A percentile compares a stretch with the other conserved stretches of the same genome.
Evolutionary conservation across 2,888 invertebrate genomes (phyloP).

Genomic region (Megastigmus dorsalis): DNA sequence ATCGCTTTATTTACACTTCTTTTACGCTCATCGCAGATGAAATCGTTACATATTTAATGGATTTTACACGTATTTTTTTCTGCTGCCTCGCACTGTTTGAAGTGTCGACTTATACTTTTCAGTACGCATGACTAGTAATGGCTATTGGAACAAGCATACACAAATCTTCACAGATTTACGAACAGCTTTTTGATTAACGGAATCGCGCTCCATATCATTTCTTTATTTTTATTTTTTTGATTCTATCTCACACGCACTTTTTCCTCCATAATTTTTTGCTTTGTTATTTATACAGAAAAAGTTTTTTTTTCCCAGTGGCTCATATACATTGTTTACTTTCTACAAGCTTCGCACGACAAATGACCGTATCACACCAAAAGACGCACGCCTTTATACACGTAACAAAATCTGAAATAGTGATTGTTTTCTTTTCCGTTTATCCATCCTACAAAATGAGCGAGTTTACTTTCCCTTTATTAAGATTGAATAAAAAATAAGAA

Average conservation of each 20-base stretch:
- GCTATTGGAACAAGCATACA: slow-evolving; percentile 59
- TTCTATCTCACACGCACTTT: slow-evolving; percentile 23
- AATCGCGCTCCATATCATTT: slow-evolving; percentile 6
- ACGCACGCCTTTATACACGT: slow-evolving; percentile 9
- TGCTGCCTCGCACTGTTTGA: slow-evolving; percentile 1
- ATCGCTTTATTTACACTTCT: slow-evolving; percentile 33
- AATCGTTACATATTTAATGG: slow-evolving; percentile 17
- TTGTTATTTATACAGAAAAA: slow-evolving; percentile 50
- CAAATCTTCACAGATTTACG: slow-evolving; percentile 59
- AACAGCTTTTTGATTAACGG: slow-evolving; percentile 58
- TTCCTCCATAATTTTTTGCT: slow-evolving; percentile 48
- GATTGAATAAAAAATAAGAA: neutral
- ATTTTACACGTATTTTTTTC: slow-evolving; percentile 1
- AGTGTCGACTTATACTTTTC: slow-evolving; percentile 8
- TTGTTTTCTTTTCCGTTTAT: slow-evolving; percentile 15
- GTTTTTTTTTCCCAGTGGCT: too few species aligned
- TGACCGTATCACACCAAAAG: slow-evolving; percentile 20
- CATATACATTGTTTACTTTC: neutral
- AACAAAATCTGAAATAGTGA: slow-evolving; percentile 12
- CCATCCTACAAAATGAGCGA: neutral
- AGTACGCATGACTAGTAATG: slow-evolving; percentile 25
- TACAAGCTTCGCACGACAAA: slow-evolving; percentile 35
- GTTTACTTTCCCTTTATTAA: neutral
- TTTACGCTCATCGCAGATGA: neutral
- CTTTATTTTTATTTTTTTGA: slow-evolving; percentile 14